A percentile compares a stretch with the other conserved stretches of the same genome.
Conservation (phyloP, 2,113 vertebrate species). For the Cebus imitator region DNA sequence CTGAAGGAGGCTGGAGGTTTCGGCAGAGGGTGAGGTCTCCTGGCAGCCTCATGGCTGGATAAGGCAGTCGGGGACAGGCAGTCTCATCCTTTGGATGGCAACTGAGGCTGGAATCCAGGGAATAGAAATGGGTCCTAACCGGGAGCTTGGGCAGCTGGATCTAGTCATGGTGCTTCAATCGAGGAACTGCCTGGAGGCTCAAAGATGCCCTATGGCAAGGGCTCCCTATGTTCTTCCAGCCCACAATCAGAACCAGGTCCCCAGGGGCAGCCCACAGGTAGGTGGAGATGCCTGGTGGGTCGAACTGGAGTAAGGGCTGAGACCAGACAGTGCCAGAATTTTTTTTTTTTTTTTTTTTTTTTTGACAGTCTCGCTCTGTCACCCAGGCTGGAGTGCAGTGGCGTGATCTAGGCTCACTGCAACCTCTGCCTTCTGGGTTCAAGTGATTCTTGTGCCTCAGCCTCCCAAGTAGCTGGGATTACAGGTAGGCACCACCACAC, state of each 20-base stretch:
- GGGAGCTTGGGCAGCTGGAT: background rate
- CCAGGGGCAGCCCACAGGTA: background rate
- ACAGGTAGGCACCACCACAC: too few relatives aligned
- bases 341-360: background rate
- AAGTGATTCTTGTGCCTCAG: too few relatives aligned
- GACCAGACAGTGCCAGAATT: fast-evolving
- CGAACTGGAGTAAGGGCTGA: background rate
- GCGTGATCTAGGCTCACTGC: too few relatives aligned
- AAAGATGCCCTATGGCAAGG: background rate
- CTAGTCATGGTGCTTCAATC: fast-evolving
- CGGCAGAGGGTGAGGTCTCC: background rate
- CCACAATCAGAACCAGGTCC: background rate
- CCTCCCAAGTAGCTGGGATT: too few relatives aligned
- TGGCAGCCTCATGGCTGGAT: background rate
- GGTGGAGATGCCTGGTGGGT: background rate
- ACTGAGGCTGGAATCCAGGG: fast-evolving
- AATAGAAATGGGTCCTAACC: background rate
- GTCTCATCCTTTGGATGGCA: background rate
- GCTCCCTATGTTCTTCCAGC: background rate
- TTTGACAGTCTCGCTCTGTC: too few relatives aligned
- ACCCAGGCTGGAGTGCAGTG: too few relatives aligned
- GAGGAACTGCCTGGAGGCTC: background rate
- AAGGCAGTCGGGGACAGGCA: background rate
- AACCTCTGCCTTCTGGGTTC: too few relatives aligned
- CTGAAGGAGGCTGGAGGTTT: background rate